These are phyloP conservation scores for Rhamphomyia laevipes DNA, from an alignment of 2,888 invertebrate species.

Conservation along the genomic window DNA sequence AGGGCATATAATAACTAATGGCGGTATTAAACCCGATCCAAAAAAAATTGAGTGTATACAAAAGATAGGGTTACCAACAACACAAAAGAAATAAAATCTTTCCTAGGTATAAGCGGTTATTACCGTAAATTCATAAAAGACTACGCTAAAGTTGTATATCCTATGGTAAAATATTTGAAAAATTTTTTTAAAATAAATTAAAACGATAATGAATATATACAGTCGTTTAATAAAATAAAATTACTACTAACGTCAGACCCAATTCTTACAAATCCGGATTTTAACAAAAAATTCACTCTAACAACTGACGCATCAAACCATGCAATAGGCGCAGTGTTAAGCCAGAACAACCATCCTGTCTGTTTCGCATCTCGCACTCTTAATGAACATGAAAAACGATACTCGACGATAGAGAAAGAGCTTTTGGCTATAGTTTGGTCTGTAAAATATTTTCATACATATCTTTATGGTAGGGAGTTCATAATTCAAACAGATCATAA, in stretches of 20 bases:
- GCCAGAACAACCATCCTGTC: constrained; percentile 2
- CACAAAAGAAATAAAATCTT: constrained; percentile 12
- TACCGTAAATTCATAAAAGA: constrained; percentile 4
- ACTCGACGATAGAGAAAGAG: constrained; percentile 9
- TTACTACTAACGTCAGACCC: not conserved
- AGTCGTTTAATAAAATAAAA: constrained; percentile 5
- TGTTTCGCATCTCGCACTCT: constrained; percentile 7
- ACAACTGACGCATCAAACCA: constrained; percentile 4
- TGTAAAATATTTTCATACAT: constrained; percentile 6
- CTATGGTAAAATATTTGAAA: constrained; percentile 2
- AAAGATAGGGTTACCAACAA: constrained; percentile 7
- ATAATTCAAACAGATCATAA: constrained; percentile 7
- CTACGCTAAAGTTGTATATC: constrained; percentile 3
- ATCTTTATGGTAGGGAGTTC: constrained; percentile 8
- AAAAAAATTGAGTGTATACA: constrained; percentile 5
- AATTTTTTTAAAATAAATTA: constrained; percentile 1
- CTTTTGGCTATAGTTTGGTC: constrained; percentile 7
- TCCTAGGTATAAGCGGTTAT: constrained; percentile 12
- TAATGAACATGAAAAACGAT: constrained; percentile 5
- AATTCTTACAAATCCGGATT: constrained; percentile 2
- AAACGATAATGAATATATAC: not conserved
- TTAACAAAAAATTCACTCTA: constrained; percentile 1
- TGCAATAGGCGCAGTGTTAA: constrained; percentile 4
- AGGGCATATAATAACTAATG: constrained; percentile 10
- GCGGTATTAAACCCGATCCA: constrained; percentile 11